Conservation (phyloP, 1,140 invertebrate genomes). For the Bombus confusus region DNA sequence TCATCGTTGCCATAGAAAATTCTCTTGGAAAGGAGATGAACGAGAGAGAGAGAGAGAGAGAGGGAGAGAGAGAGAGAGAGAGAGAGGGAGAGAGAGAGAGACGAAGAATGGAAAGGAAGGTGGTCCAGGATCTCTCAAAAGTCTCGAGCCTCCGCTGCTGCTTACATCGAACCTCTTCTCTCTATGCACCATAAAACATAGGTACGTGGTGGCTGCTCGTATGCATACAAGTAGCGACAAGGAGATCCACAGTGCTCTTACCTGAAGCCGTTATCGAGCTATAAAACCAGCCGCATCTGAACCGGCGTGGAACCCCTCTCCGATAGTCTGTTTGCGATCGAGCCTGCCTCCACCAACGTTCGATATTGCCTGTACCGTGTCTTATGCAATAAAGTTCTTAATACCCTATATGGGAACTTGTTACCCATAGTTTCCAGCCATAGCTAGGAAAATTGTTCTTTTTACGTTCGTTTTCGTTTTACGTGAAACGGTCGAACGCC, state of each 20-base stretch:
- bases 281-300: slow-evolving; percentile 39
- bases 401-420: not conserved
- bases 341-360: not conserved
- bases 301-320: not conserved
- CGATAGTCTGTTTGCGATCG: slow-evolving; percentile 35
- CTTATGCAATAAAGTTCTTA: slow-evolving; percentile 27
- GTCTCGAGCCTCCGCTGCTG: not conserved
- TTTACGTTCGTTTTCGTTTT: not conserved
- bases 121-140: slow-evolving; percentile 6
- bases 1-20: not conserved
- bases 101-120: not conserved
- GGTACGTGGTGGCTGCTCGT: slow-evolving; percentile 30
- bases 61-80: not conserved
- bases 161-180: slow-evolving; percentile 27
- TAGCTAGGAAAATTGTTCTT: not conserved
- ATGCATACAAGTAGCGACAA: slow-evolving; percentile 41
- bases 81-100: not conserved
- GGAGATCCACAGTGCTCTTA: slow-evolving; percentile 38
- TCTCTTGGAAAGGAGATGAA: not conserved
- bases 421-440: too few relatives aligned
- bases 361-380: not conserved
- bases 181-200: slow-evolving; percentile 45
- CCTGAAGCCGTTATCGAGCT: slow-evolving; percentile 54
- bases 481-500: too few relatives aligned
- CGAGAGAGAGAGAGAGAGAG: not conserved